Base-by-base conservation (phyloP, 2,888 invertebrate species). In the Bembecia ichneumoniformis region DNA sequence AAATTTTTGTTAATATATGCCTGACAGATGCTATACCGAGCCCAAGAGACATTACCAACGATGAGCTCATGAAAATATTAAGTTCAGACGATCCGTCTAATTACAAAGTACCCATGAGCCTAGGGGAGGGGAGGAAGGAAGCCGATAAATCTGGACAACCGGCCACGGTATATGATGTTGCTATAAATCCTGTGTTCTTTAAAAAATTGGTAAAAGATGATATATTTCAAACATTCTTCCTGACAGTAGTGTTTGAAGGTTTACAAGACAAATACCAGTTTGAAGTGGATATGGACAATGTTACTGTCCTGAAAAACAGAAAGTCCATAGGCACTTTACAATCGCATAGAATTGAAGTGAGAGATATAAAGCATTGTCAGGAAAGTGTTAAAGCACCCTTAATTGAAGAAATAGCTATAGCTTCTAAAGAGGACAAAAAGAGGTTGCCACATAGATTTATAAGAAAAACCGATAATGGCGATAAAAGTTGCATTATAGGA, bases 61-160 rank as follows among this genome's bases (percentile, higher is more conserved):
- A 91, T 49, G 93, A 94, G 62, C 83, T 96, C 1, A 82, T 91
- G 57, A 87, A 89, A 51, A 90, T 95, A 49, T 74, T 95, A 17
- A 89, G 89, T 53, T 92, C 93, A 0, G 89, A 91, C 50, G 92
- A 93, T 47, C 91, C 93, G 0, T 89, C 91, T 3, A 90, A 90
- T 46, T 97, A 91, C 74, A 87, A 93, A 54, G 91, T 97, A 45
- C 97, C 97, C 0, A 94, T 97, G 94, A 96, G 96, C 71, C 93
- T 97, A 56, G 96, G 96, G 0, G 93, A 93, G 66, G 91, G 94
- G 3, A 91, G 93, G 59, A 88, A 89, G 4, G 96, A 95, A 65
- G 77, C 84, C 16, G 96, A 96, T 71, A 96, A 95, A 73, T 89
- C 90, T 48, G 94, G 94, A 34, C 84, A 89, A 16, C 90, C 91